Conservation (phyloP, 2,113 vertebrate genomes). For the Ictalurus punctatus region DNA sequence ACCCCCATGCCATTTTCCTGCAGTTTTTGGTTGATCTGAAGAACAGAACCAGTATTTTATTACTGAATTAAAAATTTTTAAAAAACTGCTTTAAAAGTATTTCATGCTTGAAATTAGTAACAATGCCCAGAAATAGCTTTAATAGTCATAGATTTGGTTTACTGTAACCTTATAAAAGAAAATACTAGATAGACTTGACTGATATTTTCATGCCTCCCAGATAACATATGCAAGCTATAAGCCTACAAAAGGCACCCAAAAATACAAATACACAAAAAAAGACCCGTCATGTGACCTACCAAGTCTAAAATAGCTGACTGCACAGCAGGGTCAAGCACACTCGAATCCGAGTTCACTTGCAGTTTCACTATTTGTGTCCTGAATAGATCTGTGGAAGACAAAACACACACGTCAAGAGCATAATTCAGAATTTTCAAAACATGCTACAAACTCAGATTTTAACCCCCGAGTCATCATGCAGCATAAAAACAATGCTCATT, state of each 20-base stretch:
- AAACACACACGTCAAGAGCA: background rate
- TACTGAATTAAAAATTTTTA: background rate
- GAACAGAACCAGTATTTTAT: background rate
- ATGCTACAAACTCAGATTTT: background rate
- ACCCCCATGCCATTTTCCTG: background rate
- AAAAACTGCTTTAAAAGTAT: too few relatives aligned
- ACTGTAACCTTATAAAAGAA: too few relatives aligned
- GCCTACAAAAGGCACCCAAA: background rate
- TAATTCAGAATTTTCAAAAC: background rate
- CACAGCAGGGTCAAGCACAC: background rate
- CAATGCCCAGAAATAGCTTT: too few relatives aligned
- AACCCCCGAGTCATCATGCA: background rate
- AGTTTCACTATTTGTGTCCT: constrained; percentile 2
- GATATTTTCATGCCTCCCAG: too few relatives aligned
- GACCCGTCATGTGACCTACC: background rate
- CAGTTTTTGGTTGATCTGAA: constrained; percentile 33
- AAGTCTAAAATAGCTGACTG: background rate
- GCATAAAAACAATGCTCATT: background rate
- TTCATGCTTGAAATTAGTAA: too few relatives aligned
- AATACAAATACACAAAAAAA: background rate
- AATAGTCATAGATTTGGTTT: too few relatives aligned
- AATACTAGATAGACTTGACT: too few relatives aligned
- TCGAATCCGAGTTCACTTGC: background rate
- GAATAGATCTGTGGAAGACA: background rate
- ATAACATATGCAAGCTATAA: background rate